phyloP scores from a whole-genome alignment of 2,113 vertebrate genomes.

The Microcebus griseorufus region DNA sequence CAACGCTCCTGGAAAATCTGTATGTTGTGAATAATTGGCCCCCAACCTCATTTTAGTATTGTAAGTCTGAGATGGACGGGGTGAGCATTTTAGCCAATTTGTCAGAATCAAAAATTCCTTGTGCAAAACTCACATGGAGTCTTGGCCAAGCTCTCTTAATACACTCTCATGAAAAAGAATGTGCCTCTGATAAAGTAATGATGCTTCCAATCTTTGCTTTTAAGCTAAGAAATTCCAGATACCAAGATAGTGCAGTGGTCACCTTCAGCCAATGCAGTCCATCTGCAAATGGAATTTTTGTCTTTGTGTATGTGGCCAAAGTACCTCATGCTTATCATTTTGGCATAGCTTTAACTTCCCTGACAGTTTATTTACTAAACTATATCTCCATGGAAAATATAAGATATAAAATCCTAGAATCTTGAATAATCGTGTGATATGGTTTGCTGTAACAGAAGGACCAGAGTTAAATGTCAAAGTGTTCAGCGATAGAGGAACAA shows the following conservation, averaged over 20 bases:
- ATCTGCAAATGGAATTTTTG: not conserved
- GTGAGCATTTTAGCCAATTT: not conserved
- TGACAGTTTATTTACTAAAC: not conserved
- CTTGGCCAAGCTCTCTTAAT: not conserved
- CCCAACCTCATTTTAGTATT: not conserved
- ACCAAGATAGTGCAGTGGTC: not conserved
- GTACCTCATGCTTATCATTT: not conserved
- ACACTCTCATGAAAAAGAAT: not conserved
- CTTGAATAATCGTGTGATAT: not conserved
- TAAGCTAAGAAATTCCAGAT: constrained; percentile 22
- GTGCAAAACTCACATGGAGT: not conserved
- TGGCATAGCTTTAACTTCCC: not conserved
- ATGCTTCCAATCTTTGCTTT: constrained; percentile 7
- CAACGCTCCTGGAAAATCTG: not conserved
- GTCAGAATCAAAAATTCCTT: constrained; percentile 13
- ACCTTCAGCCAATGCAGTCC: not conserved
- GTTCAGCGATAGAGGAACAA: not conserved
- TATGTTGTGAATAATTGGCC: not conserved
- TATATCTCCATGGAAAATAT: not conserved
- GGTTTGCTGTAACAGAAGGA: not conserved
- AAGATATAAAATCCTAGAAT: not conserved
- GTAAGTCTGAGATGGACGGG: constrained; percentile 8
- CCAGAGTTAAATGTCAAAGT: constrained; percentile 1
- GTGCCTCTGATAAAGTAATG: not conserved
- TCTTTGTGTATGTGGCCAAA: not conserved